phyloP scores from a whole-genome alignment of 37 sponge, comb jelly and placozoan genomes.

The Spongia lamella region DNA sequence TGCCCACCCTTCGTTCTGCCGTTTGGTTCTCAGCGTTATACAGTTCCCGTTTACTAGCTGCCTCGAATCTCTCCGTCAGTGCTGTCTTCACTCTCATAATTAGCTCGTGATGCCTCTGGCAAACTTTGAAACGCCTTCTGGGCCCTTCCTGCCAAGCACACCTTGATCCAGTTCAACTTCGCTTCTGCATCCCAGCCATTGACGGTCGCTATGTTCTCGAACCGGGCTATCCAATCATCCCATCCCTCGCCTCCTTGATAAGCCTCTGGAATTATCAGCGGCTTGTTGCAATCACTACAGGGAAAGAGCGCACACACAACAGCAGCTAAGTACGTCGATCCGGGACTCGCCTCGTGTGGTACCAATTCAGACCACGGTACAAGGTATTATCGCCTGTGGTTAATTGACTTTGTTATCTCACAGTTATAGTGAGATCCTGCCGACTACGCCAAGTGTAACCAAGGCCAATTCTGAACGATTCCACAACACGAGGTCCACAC shows the following conservation, averaged over 20 bases:
- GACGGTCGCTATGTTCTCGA: constrained; percentile 10
- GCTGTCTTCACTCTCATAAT: background rate
- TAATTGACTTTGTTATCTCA: no score
- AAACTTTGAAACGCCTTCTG: constrained; percentile 10
- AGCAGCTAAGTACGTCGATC: no score
- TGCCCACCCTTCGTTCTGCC: background rate
- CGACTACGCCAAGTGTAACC: constrained; percentile 17
- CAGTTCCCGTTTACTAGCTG: constrained; percentile 2
- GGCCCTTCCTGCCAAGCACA: constrained; percentile 7
- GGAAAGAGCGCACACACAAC: no score
- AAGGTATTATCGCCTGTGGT: no score
- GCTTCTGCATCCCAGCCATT: constrained; percentile 12
- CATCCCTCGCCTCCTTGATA: constrained; percentile 7
- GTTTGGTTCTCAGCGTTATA: background rate
- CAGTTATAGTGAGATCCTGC: constrained; percentile 13
- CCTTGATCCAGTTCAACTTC: constrained; percentile 13
- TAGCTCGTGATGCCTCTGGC: background rate
- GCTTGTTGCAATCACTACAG: no score
- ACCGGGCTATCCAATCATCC: constrained; percentile 2
- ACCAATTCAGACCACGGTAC: no score
- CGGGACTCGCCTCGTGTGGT: no score
- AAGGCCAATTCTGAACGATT: no score
- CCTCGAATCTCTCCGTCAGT: constrained; percentile 2
- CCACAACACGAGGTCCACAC: no score
- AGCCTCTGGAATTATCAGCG: no score